Evolutionary conservation across 2,888 invertebrate species (phyloP).

Genomic region (Cephus pulcher): DNA sequence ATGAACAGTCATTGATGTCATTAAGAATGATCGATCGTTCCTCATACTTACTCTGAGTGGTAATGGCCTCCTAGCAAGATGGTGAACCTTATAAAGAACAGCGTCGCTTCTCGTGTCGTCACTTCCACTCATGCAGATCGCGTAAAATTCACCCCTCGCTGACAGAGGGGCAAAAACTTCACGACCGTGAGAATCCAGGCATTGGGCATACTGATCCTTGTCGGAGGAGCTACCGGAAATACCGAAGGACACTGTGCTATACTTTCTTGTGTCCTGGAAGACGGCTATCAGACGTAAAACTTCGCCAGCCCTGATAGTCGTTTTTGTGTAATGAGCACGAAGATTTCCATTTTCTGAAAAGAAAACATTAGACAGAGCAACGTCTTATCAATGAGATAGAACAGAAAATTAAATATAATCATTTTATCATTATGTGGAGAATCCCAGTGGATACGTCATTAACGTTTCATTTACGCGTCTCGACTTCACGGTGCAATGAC

Average conservation of each 20-base stretch:
- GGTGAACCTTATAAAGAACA: conserved; percentile 68
- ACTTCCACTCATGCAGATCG: conserved; percentile 65
- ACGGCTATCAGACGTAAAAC: conserved; percentile 69
- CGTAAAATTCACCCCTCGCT: conserved; percentile 69
- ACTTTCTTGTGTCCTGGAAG: conserved; percentile 68
- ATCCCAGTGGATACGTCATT: neutral
- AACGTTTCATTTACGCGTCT: neutral
- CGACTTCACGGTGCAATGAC: conserved; percentile 29
- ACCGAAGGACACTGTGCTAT: conserved; percentile 60
- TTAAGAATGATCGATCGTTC: neutral
- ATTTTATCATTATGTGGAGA: neutral
- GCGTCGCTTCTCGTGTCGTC: conserved; percentile 63
- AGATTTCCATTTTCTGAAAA: conserved; percentile 60
- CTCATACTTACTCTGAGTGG: conserved; percentile 62
- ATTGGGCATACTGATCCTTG: conserved; percentile 68
- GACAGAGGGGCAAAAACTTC: conserved; percentile 69
- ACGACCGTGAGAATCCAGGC: conserved; percentile 64
- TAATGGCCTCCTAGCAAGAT: conserved; percentile 67
- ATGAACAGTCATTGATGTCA: neutral
- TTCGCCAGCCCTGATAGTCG: conserved; percentile 68
- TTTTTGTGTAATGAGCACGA: conserved; percentile 68
- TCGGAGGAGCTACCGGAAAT: conserved; percentile 59
- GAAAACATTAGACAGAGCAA: neutral
- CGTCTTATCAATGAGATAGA: neutral
- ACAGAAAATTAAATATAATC: neutral